Base-by-base conservation (phyloP, 1,140 invertebrate species). In the Neodiprion fabricii region DNA sequence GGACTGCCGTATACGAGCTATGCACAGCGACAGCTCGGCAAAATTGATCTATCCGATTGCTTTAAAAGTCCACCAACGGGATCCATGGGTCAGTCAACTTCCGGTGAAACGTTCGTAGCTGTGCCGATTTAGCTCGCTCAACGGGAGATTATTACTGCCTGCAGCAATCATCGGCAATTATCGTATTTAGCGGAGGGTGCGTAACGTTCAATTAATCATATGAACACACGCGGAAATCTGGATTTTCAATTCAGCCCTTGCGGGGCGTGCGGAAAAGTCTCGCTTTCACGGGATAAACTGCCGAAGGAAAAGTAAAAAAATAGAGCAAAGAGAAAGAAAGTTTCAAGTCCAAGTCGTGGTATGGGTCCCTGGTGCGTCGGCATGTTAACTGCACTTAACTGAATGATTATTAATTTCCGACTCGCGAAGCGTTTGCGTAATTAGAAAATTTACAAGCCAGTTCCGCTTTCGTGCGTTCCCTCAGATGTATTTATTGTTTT, bases 81-180 rank as follows among this genome's bases (percentile, higher is more conserved):
- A 61, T 61, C 53, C 53, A 61, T 61, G 53, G 53, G 53, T 61
- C 53, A 61, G 53, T 61, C 53, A 61, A 61, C 53, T 61, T 61
- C 53, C 53, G 53, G 53, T 61, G 53, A 61, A 61, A 61, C 53
- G 53, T 61, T 61, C 53, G 53, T 17, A 14, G 28, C 28, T 40
- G 28, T 40, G 2, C 28, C 28, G 28, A 40, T 40, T 40, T 40
- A 40, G 28, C 28, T 40, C 28, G 28, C 28, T 40, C 28, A 40
- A 40, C 28, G 5, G 28, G 28, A 40, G 28, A 40, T 40, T 40
- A 40, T 40, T 40, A 40, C 11, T 61, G 53, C 53, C n/a, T 4
- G 53, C 53, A 17, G 53, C 53, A 61, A 61, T 61, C 53, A 61
- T 8, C 8, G 50, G 53, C 53, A 61, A 61, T 61, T 12, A 40